Conservation (phyloP, 2,113 vertebrate genomes). For the Progne subis region DNA sequence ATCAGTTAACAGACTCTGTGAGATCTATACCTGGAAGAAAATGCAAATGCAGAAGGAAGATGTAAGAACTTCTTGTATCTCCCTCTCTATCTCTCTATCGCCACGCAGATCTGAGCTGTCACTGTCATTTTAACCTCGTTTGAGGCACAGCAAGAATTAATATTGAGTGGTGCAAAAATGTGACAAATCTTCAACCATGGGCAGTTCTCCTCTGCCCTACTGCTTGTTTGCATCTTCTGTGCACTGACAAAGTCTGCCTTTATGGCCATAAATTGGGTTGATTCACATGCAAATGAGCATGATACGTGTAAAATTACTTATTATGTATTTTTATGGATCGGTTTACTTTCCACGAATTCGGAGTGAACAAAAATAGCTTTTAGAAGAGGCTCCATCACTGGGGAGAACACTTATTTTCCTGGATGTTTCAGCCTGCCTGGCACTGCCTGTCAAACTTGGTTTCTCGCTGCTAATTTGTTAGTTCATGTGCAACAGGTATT, state of each 20-base stretch:
- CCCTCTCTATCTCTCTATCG: not conserved
- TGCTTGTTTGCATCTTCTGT: not conserved
- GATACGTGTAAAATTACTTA: not conserved
- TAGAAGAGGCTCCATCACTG: not conserved
- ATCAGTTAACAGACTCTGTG: conserved; percentile 41
- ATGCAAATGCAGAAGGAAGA: conserved; percentile 28
- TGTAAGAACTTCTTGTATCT: not conserved
- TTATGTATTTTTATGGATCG: not conserved
- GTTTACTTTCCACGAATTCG: not conserved
- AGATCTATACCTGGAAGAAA: conserved; percentile 56
- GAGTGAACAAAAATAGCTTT: not conserved
- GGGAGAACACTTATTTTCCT: not conserved
- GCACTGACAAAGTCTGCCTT: not conserved
- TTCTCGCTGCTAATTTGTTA: conserved; percentile 36
- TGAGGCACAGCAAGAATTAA: not conserved
- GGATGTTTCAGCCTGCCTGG: not conserved
- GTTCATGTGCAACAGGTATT: conserved; percentile 61
- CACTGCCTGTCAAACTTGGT: conserved; percentile 16
- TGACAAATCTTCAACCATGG: not conserved
- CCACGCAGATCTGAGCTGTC: not conserved
- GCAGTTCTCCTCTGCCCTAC: not conserved
- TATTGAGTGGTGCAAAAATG: conserved; percentile 6
- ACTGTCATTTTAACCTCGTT: not conserved
- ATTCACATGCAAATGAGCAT: conserved; percentile 23
- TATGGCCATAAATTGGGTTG: not conserved